Conservation (phyloP, 2,797 vertebrate species). For the Orestias chungarensis region DNA sequence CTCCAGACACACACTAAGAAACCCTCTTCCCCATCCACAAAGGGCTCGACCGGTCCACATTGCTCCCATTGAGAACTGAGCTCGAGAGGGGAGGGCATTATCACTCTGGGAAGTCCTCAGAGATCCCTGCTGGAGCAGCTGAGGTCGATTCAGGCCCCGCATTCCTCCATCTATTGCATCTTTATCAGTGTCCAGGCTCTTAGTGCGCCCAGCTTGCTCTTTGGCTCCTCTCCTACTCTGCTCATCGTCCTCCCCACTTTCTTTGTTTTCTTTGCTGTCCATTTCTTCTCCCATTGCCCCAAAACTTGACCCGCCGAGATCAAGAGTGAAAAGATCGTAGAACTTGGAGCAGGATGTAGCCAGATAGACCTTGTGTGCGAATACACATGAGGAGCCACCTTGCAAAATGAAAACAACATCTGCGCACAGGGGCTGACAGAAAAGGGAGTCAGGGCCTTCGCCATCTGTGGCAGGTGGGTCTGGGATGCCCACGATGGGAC, state of each 20-base stretch:
- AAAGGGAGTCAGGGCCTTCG: conserved; percentile 83
- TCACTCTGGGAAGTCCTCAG: conserved; percentile 85
- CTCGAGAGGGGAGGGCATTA: conserved; percentile 76
- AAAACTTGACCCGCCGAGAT: conserved; percentile 53
- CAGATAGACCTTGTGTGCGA: conserved; percentile 90
- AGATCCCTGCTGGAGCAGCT: conserved; percentile 71
- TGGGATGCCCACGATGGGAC: conserved; percentile 86
- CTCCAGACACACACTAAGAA: conserved; percentile 83
- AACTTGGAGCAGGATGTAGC: conserved; percentile 93
- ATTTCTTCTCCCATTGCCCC: conserved; percentile 43
- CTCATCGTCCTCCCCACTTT: conserved; percentile 77
- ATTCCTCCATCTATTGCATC: conserved; percentile 68
- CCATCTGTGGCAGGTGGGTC: conserved; percentile 78
- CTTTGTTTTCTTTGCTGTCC: conserved; percentile 61
- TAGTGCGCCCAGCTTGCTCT: conserved; percentile 83
- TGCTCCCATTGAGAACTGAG: conserved; percentile 54
- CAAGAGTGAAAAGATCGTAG: conserved; percentile 88
- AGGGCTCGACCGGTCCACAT: conserved; percentile 76
- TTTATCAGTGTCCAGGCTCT: conserved; percentile 84
- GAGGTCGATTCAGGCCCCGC: conserved; percentile 62
- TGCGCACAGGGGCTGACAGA: conserved; percentile 84
- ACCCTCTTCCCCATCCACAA: conserved; percentile 87
- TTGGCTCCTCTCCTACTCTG: conserved; percentile 79
- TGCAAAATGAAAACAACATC: conserved; percentile 88
- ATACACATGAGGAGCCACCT: conserved; percentile 79